Evolutionary conservation across 1,140 invertebrate species (phyloP).

Genomic region (Theocolax elegans): DNA sequence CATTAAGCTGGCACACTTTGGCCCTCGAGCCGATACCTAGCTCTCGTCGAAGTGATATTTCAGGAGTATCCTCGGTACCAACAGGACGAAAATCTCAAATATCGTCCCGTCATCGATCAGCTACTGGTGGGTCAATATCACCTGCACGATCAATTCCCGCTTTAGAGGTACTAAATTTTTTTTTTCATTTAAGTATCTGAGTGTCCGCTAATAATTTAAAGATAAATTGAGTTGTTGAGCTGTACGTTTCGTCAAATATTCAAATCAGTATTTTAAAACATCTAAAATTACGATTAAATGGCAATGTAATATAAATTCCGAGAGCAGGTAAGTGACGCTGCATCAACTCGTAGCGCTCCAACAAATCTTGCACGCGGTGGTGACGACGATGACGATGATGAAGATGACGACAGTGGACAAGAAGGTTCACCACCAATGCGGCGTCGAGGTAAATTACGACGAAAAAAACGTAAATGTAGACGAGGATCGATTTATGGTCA

Average conservation of each 20-base stretch:
- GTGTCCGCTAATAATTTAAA: too few relatives aligned
- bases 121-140: conserved; percentile 35
- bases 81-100: conserved; percentile 16
- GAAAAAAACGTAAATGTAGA: conserved; percentile 59
- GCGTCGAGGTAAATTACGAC: conserved; percentile 55
- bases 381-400: conserved; percentile 48
- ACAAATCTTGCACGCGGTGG: not conserved
- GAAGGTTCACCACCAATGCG: conserved; percentile 37
- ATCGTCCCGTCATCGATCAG: not conserved
- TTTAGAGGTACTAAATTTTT: conserved; percentile 43
- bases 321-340: conserved; percentile 19
- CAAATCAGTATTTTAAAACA: too few relatives aligned
- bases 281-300: too few relatives aligned
- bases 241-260: too few relatives aligned
- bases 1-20: conserved; percentile 62
- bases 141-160: conserved; percentile 37
- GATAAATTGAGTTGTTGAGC: too few relatives aligned
- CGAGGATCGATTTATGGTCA: conserved; percentile 61
- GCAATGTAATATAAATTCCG: too few relatives aligned
- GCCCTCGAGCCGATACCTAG: conserved; percentile 57
- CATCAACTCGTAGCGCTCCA: conserved; percentile 37
- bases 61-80: conserved; percentile 44
- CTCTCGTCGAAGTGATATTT: conserved; percentile 45
- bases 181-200: too few relatives aligned
- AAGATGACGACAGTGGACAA: conserved; percentile 47